Conservation (phyloP, 1,140 invertebrate genomes). For the Achatina immaculata region DNA sequence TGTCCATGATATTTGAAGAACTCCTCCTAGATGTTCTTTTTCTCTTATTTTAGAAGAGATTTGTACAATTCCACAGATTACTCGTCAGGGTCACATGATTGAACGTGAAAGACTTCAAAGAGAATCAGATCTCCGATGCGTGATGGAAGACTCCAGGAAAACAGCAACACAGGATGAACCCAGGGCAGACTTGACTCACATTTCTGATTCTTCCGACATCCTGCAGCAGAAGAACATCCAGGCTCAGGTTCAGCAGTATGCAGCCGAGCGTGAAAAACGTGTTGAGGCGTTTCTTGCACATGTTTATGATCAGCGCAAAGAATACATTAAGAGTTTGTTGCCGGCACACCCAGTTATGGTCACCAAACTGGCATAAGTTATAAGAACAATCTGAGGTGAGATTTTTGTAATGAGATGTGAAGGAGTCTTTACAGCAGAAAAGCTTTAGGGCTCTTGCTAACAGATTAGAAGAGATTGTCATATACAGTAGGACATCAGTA, state of each 20-base stretch:
- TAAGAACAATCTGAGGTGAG: neutral
- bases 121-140: conserved; percentile 54
- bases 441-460: too few species aligned
- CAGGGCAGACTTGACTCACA: conserved; percentile 1
- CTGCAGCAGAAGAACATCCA: conserved; percentile 15
- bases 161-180: neutral
- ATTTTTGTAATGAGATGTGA: neutral
- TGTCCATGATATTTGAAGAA: too few species aligned
- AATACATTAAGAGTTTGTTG: conserved; percentile 15
- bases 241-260: conserved; percentile 28
- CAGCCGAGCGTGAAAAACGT: conserved; percentile 47
- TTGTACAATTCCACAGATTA: conserved; percentile 51
- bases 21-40: too few species aligned
- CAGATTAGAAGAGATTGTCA: too few species aligned
- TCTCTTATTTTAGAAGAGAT: too few species aligned
- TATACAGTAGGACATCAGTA: too few species aligned
- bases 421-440: neutral
- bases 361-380: neutral
- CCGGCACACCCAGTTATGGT: neutral
- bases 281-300: conserved; percentile 50
- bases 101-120: conserved; percentile 48
- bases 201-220: neutral
- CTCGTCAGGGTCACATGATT: conserved; percentile 50
- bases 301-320: conserved; percentile 8
- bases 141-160: conserved; percentile 45